These are phyloP conservation scores for Stegodyphus mimosarum DNA, from an alignment of 1,140 invertebrate genomes.

Conservation along the genomic window DNA sequence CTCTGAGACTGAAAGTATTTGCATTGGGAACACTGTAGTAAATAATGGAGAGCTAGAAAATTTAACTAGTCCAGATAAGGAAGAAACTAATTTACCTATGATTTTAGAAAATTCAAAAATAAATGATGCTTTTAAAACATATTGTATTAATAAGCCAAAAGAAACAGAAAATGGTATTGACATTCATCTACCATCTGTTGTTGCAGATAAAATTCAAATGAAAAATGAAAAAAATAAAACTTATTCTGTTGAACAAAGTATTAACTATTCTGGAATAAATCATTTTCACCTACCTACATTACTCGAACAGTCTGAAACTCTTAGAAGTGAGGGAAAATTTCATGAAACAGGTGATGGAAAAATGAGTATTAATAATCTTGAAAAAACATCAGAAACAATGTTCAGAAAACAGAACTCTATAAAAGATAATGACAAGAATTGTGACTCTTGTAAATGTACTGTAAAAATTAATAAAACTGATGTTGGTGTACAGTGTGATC, in stretches of 20 bases:
- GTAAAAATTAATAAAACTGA: conserved; percentile 9
- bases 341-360: no score
- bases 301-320: not conserved
- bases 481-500: conserved; percentile 30
- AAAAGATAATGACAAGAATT: not conserved
- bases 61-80: not conserved
- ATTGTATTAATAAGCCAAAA: conserved; percentile 2
- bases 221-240: conserved; percentile 25
- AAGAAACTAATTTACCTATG: not conserved
- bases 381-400: no score
- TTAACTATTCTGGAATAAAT: not conserved
- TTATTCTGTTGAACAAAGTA: conserved; percentile 16
- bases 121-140: not conserved
- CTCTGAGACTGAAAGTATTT: no score
- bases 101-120: not conserved
- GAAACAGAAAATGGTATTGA: not conserved
- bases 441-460: not conserved
- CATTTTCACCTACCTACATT: conserved; percentile 16
- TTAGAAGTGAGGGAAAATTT: no score
- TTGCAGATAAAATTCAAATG: not conserved
- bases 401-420: not conserved
- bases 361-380: no score
- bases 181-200: not conserved
- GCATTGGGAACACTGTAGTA: no score
- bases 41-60: no score